A percentile compares a stretch with the other conserved stretches of the same genome.
Evolutionary conservation across 2,113 vertebrate genomes (phyloP).

Genomic region (Gobiocypris rarus): DNA sequence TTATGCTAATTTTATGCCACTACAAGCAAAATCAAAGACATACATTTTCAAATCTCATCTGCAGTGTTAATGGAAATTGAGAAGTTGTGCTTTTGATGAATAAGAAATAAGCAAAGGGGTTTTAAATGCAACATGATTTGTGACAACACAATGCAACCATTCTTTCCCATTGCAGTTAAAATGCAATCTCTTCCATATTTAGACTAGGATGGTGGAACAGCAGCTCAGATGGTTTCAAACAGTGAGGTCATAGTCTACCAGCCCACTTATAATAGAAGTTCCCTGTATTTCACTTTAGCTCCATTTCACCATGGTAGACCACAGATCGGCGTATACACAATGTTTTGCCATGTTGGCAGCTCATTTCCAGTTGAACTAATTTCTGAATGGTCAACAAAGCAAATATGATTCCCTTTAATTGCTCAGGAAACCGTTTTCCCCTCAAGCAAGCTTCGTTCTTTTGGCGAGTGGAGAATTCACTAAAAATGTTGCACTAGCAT

Average conservation of each 20-base stretch:
- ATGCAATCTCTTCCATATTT: background rate
- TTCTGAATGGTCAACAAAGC: background rate
- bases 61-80: slow-evolving; percentile 30
- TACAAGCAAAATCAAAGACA: slow-evolving; percentile 35
- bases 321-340: background rate
- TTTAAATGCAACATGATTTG: background rate
- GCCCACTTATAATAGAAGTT: slow-evolving; percentile 1
- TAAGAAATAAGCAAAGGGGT: background rate
- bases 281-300: background rate
- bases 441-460: background rate
- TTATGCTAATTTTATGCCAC: slow-evolving; percentile 51
- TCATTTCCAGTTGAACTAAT: slow-evolving; percentile 6
- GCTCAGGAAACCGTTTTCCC: background rate
- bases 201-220: background rate
- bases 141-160: background rate
- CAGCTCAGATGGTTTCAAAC: background rate
- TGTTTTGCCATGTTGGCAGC: background rate
- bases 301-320: background rate
- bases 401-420: slow-evolving; percentile 15
- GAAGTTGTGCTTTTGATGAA: background rate
- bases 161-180: slow-evolving; percentile 10
- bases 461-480: background rate
- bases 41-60: slow-evolving; percentile 42
- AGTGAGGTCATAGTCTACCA: background rate
- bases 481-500: background rate